These are phyloP conservation scores for Mesoligia furuncula DNA, from an alignment of 2,888 invertebrate genomes.

Conservation along the genomic window DNA sequence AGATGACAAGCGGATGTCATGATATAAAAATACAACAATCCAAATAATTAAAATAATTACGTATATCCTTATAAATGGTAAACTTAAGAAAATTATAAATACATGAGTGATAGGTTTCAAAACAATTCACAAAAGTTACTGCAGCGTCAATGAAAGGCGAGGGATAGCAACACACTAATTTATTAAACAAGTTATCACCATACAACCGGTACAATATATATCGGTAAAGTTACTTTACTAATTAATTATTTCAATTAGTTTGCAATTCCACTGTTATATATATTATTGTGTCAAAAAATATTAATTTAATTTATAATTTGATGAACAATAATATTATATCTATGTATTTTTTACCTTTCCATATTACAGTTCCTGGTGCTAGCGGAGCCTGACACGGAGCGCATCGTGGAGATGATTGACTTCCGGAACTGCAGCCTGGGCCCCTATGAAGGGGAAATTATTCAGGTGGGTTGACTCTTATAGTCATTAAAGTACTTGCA, in stretches of 20 bases:
- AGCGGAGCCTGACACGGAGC: slow-evolving; percentile 79
- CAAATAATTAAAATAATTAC: no score
- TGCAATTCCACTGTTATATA: not conserved
- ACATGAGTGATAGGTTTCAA: not conserved
- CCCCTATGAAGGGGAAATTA: slow-evolving; percentile 74
- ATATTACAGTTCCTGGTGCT: slow-evolving; percentile 80
- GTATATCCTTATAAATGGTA: no score
- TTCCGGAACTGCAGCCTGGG: slow-evolving; percentile 76
- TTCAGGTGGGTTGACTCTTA: slow-evolving; percentile 73
- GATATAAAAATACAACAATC: no score
- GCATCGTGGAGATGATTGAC: slow-evolving; percentile 84
- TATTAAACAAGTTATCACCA: no score
- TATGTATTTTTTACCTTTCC: not conserved
- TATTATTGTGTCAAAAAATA: not conserved
- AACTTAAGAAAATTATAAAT: not conserved
- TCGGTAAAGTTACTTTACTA: not conserved
- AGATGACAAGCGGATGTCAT: no score
- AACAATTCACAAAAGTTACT: not conserved
- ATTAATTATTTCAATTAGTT: not conserved
- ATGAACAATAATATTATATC: no score
- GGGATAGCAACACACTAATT: no score
- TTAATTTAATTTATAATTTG: not conserved
- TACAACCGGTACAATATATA: no score
- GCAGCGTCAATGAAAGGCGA: no score
- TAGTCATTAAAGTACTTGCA: no score